Evolutionary conservation across 2,113 vertebrate species (phyloP), one percentile per base, ranked within the genome.

Genomic region (Syrmaticus mikado): DNA sequence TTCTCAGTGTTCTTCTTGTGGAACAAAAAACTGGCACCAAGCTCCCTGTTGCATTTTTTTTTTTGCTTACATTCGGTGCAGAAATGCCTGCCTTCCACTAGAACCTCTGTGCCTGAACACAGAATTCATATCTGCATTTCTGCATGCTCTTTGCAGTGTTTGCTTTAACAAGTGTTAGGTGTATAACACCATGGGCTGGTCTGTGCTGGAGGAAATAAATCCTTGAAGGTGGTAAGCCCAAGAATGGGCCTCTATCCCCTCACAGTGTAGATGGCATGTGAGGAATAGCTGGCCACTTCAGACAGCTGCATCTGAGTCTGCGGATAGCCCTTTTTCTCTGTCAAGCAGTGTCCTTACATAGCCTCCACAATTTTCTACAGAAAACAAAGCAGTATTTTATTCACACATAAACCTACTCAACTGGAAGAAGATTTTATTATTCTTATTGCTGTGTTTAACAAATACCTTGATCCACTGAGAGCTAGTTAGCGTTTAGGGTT

Each of bases 31-130:
- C 48, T 10, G n/a, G 13, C 38, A 40, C 18, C 72, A 79, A 66
- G 25, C 40, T 87, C 28, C 30, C 66, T 10, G 19, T 13, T 41
- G 36, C 0, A 2, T 32, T 20, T 57, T 87, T 91, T 45, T 22
- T 53, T 10, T 15, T 24, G 14, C 57, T 71, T 32, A 64, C 40
- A 60, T 41, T 50, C 30, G 3, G n/a, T 36, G 34, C n/a, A 72
- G 52, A 57, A 43, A 41, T 65, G n/a, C 8, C 22, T 46, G 6
- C 30, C n/a, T 75, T 36, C 36, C 36, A 40, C 36, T 43, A 61
- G 43, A 82, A 94, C 57, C 6, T 3, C 25, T 21, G 60, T 0
- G 0, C 34, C 66, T 64, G 15, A 82, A 46, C 0, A 2, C 15
- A 78, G 48, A 75, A 89, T 68, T 36, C 53, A 17, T 15, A 22